Conservation (phyloP, 2,888 invertebrate species). For the Nemotelus pantherinus region DNA sequence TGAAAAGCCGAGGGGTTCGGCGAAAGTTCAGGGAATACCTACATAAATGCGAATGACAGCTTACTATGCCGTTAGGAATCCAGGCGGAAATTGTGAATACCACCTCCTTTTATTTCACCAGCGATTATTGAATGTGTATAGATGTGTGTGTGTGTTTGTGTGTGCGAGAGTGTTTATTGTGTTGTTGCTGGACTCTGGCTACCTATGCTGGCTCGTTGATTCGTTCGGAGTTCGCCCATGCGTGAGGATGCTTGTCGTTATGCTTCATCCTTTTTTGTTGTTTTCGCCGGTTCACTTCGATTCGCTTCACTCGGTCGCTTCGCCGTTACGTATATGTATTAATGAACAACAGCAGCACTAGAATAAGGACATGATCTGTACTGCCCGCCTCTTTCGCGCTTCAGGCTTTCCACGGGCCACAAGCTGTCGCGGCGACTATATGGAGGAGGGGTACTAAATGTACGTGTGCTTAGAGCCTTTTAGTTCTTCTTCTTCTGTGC, state of each 20-base stretch:
- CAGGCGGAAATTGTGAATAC: constrained; percentile 35
- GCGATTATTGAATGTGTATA: neutral
- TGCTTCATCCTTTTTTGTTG: neutral
- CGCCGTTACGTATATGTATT: neutral
- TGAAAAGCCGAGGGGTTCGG: neutral
- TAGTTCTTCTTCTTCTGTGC: no score
- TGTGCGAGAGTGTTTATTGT: neutral
- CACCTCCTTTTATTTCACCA: constrained; percentile 24
- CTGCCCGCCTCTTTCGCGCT: constrained; percentile 30
- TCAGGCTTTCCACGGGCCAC: neutral
- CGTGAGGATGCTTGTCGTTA: neutral
- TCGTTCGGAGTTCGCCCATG: constrained; percentile 6
- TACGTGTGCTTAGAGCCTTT: neutral
- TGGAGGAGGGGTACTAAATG: neutral
- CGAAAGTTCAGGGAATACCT: constrained; percentile 1
- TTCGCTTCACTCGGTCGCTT: constrained; percentile 5
- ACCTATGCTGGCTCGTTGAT: neutral
- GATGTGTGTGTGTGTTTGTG: neutral
- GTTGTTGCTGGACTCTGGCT: neutral
- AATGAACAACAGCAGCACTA: neutral
- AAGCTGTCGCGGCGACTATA: neutral
- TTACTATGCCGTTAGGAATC: constrained; percentile 3
- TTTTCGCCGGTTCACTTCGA: neutral
- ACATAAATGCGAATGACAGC: constrained; percentile 28
- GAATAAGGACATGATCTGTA: neutral